Evolutionary conservation across 2,888 invertebrate genomes (phyloP).

Genomic region (Hipparchia sbordonii): DNA sequence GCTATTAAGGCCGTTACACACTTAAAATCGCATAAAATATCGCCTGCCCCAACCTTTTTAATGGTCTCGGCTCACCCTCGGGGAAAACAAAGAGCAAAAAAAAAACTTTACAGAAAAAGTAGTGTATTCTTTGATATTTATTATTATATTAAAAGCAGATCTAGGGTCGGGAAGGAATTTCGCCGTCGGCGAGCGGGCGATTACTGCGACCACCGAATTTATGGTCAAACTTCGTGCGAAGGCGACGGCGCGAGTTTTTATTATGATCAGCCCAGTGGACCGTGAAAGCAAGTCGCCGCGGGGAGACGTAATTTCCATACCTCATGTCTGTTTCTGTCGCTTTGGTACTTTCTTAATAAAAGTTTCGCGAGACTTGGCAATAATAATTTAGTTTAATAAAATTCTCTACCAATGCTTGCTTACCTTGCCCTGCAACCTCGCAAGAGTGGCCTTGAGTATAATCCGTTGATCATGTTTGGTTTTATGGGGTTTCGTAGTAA

Average conservation of each 20-base stretch:
- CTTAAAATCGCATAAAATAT: slow-evolving; percentile 82
- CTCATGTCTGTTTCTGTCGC: slow-evolving; percentile 79
- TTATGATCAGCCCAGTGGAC: slow-evolving; percentile 84
- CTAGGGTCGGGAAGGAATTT: slow-evolving; percentile 64
- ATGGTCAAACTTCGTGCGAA: slow-evolving; percentile 82
- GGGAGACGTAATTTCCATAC: slow-evolving; percentile 80
- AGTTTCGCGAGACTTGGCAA: slow-evolving; percentile 50
- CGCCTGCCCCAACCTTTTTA: slow-evolving; percentile 77
- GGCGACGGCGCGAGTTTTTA: slow-evolving; percentile 83
- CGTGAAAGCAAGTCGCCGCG: slow-evolving; percentile 81
- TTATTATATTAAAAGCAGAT: slow-evolving; percentile 80
- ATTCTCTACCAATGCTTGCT: too few species aligned
- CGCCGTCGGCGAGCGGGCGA: slow-evolving; percentile 70
- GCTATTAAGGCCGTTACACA: slow-evolving; percentile 75
- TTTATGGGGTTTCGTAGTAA: too few species aligned
- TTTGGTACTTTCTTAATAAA: slow-evolving; percentile 78
- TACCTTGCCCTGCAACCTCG: too few species aligned
- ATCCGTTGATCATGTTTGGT: too few species aligned
- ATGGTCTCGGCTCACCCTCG: slow-evolving; percentile 71
- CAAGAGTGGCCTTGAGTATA: too few species aligned
- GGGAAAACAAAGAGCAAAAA: slow-evolving; percentile 69
- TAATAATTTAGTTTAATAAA: slow-evolving; percentile 6
- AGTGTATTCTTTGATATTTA: slow-evolving; percentile 77
- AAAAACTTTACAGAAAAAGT: slow-evolving; percentile 72
- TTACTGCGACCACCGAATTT: slow-evolving; percentile 79